These are phyloP conservation scores for Scolanthus callimorphus DNA, from an alignment of 92 coral and sea anemone species.

Conservation along the genomic window DNA sequence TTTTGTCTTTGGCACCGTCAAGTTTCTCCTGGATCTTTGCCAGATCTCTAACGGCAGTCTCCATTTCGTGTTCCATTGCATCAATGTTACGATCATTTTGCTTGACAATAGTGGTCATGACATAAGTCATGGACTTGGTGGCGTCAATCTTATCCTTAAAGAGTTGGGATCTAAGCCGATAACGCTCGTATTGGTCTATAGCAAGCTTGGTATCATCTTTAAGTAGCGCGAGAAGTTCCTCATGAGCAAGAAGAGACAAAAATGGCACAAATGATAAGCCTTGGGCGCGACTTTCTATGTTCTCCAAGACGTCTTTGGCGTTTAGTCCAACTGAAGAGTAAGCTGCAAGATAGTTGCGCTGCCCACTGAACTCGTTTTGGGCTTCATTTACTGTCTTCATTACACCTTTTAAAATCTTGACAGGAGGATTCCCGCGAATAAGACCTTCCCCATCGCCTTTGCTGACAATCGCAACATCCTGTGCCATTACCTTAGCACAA, in stretches of 20 bases:
- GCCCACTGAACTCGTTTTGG: no score
- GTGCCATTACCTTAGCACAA: no score
- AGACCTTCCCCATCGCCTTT: constrained; percentile 5
- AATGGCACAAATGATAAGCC: no score
- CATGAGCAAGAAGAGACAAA: constrained; percentile 40
- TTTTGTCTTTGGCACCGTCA: constrained; percentile 14
- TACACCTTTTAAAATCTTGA: constrained; percentile 16
- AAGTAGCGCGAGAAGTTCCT: constrained; percentile 25
- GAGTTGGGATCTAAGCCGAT: constrained; percentile 31
- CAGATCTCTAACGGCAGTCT: constrained; percentile 14
- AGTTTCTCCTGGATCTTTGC: constrained; percentile 20
- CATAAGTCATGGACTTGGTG: constrained; percentile 34
- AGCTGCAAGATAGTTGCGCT: no score
- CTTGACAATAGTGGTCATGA: constrained; percentile 42
- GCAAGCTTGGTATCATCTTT: constrained; percentile 52
- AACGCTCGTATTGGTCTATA: no score
- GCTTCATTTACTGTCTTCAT: constrained; percentile 28
- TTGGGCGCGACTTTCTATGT: constrained; percentile 18
- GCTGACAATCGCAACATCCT: no score
- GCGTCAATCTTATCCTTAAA: constrained; percentile 30
- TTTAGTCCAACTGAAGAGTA: constrained; percentile 12
- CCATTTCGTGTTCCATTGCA: constrained; percentile 21
- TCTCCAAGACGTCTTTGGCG: constrained; percentile 23
- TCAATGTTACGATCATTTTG: no score
- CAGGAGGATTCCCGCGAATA: constrained; percentile 40